Conservation (phyloP, 2,888 invertebrate species). For the Polyommatus iphigenia region DNA sequence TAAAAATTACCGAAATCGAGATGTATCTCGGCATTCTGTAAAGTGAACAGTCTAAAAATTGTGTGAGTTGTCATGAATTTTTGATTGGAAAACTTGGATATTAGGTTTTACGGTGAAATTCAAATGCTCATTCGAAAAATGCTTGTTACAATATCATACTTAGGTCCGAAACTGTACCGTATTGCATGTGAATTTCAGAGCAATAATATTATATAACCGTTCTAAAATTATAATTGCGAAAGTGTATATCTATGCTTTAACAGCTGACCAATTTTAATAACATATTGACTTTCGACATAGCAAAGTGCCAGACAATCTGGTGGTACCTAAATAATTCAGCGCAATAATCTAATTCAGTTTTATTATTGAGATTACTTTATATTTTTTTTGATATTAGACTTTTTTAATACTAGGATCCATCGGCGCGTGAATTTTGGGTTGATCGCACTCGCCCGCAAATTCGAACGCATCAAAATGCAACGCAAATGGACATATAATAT, state of each 20-base stretch:
- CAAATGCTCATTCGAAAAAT: neutral
- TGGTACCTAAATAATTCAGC: neutral
- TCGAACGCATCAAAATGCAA: neutral
- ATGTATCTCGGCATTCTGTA: neutral
- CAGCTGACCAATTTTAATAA: too few species aligned
- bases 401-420: neutral
- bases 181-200: too few species aligned
- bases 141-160: neutral
- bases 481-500: conserved; percentile 4
- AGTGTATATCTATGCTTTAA: too few species aligned
- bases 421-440: neutral
- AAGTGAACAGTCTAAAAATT: neutral
- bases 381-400: conserved; percentile 1
- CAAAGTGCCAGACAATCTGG: neutral
- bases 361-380: neutral
- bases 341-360: neutral
- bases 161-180: too few species aligned
- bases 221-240: too few species aligned
- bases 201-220: too few species aligned
- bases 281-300: neutral
- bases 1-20: neutral
- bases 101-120: neutral
- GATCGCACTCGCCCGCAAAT: neutral
- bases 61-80: neutral
- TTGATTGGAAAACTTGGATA: neutral